These are phyloP conservation scores for Nowickia ferox DNA, from an alignment of 2,888 invertebrate genomes.

Conservation along the genomic window DNA sequence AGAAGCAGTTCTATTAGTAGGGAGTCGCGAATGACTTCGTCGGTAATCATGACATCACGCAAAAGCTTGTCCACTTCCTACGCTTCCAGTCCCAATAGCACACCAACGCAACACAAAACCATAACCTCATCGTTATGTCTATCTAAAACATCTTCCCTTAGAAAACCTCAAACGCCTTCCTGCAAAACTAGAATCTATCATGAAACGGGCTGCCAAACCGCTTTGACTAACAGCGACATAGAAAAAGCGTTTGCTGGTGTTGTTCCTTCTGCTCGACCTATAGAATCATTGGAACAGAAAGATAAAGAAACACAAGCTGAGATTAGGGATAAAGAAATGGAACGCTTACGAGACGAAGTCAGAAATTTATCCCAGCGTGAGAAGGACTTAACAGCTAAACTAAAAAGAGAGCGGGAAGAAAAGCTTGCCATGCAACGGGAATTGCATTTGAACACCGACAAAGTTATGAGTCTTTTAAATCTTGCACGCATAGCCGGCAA, in stretches of 20 bases:
- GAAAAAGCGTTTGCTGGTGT: conserved; percentile 88
- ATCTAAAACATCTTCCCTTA: conserved; percentile 64
- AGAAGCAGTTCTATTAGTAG: conserved; percentile 84
- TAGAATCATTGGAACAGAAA: conserved; percentile 84
- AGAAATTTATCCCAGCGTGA: conserved; percentile 86
- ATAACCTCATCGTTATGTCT: conserved; percentile 59
- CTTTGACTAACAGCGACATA: conserved; percentile 88
- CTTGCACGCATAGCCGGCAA: conserved; percentile 79
- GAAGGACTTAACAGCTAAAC: conserved; percentile 85
- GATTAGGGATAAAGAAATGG: conserved; percentile 86
- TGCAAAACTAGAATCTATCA: conserved; percentile 89
- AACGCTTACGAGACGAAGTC: conserved; percentile 86
- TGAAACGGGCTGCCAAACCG: conserved; percentile 91
- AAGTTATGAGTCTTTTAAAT: conserved; percentile 86
- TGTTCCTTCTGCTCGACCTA: conserved; percentile 77
- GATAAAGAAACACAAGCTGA: conserved; percentile 87
- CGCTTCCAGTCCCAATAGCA: conserved; percentile 49
- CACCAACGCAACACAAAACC: conserved; percentile 74
- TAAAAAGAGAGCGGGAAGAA: conserved; percentile 89
- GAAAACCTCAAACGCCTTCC: conserved; percentile 79
- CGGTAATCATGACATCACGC: conserved; percentile 78
- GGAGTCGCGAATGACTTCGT: conserved; percentile 83
- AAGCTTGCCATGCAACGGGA: conserved; percentile 90
- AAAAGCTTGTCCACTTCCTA: conserved; percentile 75
- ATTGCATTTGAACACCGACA: conserved; percentile 88